Evolutionary conservation across 2,888 invertebrate genomes (phyloP).

Genomic region (Protodeltote pygarga): DNA sequence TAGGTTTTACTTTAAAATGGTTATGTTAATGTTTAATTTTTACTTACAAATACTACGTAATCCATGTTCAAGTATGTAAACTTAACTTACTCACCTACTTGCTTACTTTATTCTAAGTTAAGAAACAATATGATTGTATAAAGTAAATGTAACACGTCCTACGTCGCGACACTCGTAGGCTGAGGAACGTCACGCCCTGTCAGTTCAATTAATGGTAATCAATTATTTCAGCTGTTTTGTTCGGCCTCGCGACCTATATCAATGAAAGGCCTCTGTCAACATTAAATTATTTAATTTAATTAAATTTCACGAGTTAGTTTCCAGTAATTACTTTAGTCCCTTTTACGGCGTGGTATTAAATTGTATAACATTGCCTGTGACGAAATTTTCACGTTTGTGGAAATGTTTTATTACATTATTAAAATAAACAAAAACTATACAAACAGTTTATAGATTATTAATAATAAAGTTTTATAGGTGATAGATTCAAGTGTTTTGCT

Average conservation of each 20-base stretch:
- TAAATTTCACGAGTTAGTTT: slow-evolving; percentile 53
- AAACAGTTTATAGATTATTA: neutral
- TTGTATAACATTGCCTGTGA: slow-evolving; percentile 7
- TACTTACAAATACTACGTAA: too few species aligned
- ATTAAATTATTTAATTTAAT: slow-evolving; percentile 59
- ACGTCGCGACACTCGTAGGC: slow-evolving; percentile 8
- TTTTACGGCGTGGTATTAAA: slow-evolving; percentile 15
- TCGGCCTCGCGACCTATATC: slow-evolving; percentile 42
- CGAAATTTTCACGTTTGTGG: neutral
- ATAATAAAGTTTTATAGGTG: too few species aligned
- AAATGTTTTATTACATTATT: slow-evolving; percentile 2
- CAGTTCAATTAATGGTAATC: slow-evolving; percentile 44
- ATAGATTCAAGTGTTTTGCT: too few species aligned
- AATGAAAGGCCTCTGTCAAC: slow-evolving; percentile 52
- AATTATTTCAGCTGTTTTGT: slow-evolving; percentile 48
- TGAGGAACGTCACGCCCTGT: slow-evolving; percentile 18
- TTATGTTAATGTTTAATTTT: too few species aligned
- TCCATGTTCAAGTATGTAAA: too few species aligned
- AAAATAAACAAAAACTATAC: neutral
- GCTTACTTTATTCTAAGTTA: too few species aligned
- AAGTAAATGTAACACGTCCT: too few species aligned
- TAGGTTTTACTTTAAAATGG: neutral
- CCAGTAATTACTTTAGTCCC: slow-evolving; percentile 40
- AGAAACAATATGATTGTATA: too few species aligned
- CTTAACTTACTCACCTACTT: too few species aligned